Conservation (phyloP, 2,797 vertebrate species). For the Neosilurus mollespiculum region DNA sequence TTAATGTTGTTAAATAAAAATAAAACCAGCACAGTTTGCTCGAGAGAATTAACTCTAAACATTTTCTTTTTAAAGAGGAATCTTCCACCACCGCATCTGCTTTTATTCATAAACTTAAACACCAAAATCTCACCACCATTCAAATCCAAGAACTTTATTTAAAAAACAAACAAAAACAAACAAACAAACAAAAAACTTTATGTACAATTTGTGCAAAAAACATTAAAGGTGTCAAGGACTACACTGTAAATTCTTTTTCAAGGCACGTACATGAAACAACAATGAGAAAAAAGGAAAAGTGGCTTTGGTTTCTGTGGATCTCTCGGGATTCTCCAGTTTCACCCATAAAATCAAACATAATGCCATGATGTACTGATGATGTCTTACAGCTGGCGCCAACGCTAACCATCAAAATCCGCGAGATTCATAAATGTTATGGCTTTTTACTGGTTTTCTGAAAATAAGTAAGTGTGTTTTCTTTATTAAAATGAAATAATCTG, state of each 20-base stretch:
- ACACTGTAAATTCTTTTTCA: slow-evolving; percentile 84
- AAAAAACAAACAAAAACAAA: slow-evolving; percentile 12
- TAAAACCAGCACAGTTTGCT: not conserved
- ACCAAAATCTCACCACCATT: slow-evolving; percentile 26
- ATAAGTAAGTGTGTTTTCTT: not conserved
- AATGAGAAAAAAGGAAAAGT: slow-evolving; percentile 67
- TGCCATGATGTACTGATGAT: not conserved
- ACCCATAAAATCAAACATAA: not conserved
- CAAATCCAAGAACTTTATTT: slow-evolving; percentile 77
- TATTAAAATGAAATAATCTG: slow-evolving; percentile 1
- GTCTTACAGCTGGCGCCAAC: not conserved
- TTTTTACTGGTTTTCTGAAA: not conserved
- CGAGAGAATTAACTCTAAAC: not conserved
- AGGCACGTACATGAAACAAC: slow-evolving; percentile 86
- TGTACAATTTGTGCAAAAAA: slow-evolving; percentile 87
- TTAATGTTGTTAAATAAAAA: not conserved
- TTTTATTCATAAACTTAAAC: slow-evolving; percentile 10
- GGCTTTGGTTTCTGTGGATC: slow-evolving; percentile 80
- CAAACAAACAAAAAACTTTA: slow-evolving; percentile 75
- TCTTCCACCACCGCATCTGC: not conserved
- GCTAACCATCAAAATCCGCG: not conserved
- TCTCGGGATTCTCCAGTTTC: slow-evolving; percentile 53
- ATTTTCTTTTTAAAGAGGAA: not conserved
- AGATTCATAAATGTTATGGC: slow-evolving; percentile 20
- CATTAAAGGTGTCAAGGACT: slow-evolving; percentile 85